Evolutionary conservation across 2,888 invertebrate genomes (phyloP).

Genomic region (Strigamia crassipes): DNA sequence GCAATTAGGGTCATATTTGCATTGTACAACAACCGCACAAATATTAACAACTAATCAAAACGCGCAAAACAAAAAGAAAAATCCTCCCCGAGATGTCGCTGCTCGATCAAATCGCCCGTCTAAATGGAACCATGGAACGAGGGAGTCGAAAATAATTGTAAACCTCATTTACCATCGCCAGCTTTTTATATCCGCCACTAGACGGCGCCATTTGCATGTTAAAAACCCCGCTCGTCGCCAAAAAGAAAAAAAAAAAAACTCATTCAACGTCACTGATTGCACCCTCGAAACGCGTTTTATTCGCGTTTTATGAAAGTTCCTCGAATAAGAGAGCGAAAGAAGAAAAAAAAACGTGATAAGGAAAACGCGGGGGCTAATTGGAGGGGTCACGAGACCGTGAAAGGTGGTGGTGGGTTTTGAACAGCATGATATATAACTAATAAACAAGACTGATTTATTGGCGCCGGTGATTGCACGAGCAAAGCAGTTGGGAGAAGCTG

Average conservation of each 20-base stretch:
- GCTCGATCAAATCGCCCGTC: not conserved
- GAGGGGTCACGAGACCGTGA: not conserved
- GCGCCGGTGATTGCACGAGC: constrained; percentile 23
- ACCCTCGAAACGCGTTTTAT: too few species aligned
- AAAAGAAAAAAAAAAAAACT: not conserved
- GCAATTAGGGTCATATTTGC: not conserved
- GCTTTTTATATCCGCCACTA: not conserved
- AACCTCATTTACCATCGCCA: not conserved
- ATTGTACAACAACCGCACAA: not conserved
- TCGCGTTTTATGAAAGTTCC: not conserved
- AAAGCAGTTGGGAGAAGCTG: constrained; percentile 7
- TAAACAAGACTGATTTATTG: constrained; percentile 33
- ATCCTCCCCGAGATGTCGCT: not conserved
- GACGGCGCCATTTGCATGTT: not conserved
- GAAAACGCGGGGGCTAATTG: constrained; percentile 8
- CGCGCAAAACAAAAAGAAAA: not conserved
- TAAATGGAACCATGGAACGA: not conserved
- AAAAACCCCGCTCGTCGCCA: not conserved
- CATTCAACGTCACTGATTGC: too few species aligned
- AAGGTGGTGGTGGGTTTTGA: not conserved
- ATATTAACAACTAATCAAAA: not conserved
- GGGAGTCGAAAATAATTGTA: constrained; percentile 1
- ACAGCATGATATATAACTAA: constrained; percentile 28
- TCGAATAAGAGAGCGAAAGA: not conserved
- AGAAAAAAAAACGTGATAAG: not conserved